Base-by-base conservation (phyloP, 2,113 vertebrate species). In the Junco hyemalis region DNA sequence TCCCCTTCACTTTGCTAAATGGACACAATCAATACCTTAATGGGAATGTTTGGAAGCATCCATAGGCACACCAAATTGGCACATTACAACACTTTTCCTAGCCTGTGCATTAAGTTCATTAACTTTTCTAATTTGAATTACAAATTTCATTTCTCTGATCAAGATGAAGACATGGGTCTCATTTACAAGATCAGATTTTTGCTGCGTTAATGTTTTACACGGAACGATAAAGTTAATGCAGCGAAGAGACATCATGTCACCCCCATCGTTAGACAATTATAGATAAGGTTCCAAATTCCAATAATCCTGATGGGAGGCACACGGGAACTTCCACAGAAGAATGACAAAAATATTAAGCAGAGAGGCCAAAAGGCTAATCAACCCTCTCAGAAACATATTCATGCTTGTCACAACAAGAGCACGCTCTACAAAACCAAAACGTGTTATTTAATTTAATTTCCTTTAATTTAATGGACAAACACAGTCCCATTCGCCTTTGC, bases 61-160 rank as follows among this genome's bases (percentile, higher is more conserved):
- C 61, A 95, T 45, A 95, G 66, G 88, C 96, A 90, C 83, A 94
- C 65, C 86, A 97, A 98, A 97, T 76, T 96, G 96, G 93, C 96
- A 98, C 44, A 95, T 97, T 95, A 92, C 93, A 96, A 96, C 80
- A 95, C 48, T 89, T 96, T 95, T 97, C 94, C 91, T 54, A 96
- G 93, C 63, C 72, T 63, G 23, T 96, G 88, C 94, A 97, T 96
- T 97, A 97, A 97, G 94, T 97, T 97, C 97, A 97, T 98, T 98
- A 96, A 96, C 94, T 97, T 97, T 97, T 96, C 95, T 98, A 92
- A 98, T 98, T 96, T 98, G 95, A 98, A 97, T 97, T 96, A 97
- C 94, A 98, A 97, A 98, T 98, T 96, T 95, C 88, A 95, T 92
- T 96, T 97, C 92, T 96, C 92, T 96, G 96, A 96, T 92, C 90